These are phyloP conservation scores for Urocolius indicus DNA, from an alignment of 2,113 vertebrate species.

Conservation along the genomic window DNA sequence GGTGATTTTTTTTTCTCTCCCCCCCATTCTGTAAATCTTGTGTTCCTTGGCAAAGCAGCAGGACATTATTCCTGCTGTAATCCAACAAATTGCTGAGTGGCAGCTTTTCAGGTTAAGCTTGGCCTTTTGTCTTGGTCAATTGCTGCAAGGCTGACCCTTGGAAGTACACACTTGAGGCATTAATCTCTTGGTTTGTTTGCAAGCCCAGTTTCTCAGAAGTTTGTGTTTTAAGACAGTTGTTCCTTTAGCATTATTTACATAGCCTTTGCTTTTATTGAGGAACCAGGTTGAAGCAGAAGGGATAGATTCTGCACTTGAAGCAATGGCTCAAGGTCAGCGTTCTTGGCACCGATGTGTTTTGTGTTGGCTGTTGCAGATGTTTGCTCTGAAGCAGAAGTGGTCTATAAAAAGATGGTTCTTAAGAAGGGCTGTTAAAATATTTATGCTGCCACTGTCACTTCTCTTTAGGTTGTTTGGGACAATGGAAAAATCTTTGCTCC, in stretches of 20 bases:
- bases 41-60: neutral
- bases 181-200: neutral
- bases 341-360: neutral
- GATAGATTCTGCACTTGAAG: neutral
- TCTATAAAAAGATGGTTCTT: neutral
- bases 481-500: neutral
- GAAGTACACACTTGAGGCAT: fast-evolving
- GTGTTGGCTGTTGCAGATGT: neutral
- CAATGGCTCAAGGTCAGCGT: neutral
- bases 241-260: neutral
- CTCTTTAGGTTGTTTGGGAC: neutral
- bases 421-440: neutral
- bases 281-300: neutral
- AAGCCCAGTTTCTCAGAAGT: neutral
- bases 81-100: neutral
- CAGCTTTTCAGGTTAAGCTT: neutral
- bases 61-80: neutral
- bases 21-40: neutral
- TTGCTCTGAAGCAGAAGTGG: neutral
- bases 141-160: neutral
- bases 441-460: neutral
- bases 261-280: neutral
- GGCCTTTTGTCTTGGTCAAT: neutral
- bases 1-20: neutral
- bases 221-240: neutral